Conservation (phyloP, 2,113 vertebrate species). For the Recurvirostra avosetta region DNA sequence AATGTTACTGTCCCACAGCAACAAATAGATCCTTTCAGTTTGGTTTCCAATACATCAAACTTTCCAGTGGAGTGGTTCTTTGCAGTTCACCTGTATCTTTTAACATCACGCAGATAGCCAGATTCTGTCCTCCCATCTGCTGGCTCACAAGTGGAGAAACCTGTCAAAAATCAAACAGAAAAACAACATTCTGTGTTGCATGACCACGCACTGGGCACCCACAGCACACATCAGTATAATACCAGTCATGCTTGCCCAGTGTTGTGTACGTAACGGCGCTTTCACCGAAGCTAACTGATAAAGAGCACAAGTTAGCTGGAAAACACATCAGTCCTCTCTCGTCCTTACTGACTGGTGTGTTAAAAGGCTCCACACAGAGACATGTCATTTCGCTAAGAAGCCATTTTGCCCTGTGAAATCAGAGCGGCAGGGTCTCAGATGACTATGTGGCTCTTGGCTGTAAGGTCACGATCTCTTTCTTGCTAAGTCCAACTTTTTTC, state of each 20-base stretch:
- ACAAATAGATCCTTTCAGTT: not conserved
- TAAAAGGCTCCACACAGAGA: not conserved
- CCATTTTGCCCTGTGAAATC: not conserved
- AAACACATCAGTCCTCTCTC: not conserved
- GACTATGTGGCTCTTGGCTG: not conserved
- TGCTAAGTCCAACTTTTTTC: not conserved
- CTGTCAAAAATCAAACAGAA: not conserved
- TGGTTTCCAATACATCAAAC: not conserved
- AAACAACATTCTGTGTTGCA: not conserved
- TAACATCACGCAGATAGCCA: not conserved
- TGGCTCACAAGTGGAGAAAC: not conserved
- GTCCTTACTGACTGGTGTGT: not conserved
- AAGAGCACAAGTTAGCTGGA: not conserved
- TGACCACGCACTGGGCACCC: not conserved
- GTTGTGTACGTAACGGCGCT: fast-evolving
- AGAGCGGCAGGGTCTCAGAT: not conserved
- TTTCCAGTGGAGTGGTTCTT: not conserved
- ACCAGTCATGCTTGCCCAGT: not conserved
- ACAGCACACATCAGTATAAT: not conserved
- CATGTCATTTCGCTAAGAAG: not conserved
- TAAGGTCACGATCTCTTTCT: not conserved
- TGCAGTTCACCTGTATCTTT: not conserved
- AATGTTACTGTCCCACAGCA: not conserved
- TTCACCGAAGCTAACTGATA: not conserved
- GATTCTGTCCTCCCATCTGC: not conserved